A percentile compares a stretch with the other conserved stretches of the same genome.
phyloP scores from a whole-genome alignment of 2,113 vertebrate genomes.

The Tetrao urogallus region DNA sequence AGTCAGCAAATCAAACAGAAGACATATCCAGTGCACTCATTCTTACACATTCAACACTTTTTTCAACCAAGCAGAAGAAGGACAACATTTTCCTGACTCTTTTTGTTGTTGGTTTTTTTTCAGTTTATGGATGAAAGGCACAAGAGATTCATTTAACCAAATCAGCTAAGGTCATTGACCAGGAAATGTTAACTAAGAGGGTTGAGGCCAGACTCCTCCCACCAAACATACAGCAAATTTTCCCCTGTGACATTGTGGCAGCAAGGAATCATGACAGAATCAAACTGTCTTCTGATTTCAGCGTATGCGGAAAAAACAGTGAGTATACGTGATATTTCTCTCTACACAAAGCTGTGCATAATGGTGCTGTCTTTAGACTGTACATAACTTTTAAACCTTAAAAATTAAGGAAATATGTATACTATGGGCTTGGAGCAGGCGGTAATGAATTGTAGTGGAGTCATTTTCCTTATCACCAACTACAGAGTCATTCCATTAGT shows the following conservation, averaged over 20 bases:
- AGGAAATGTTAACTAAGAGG: background rate
- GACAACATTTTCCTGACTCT: background rate
- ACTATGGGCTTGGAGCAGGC: background rate
- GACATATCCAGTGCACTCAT: background rate
- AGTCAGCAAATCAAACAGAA: background rate
- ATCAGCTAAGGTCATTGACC: background rate
- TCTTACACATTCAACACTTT: background rate
- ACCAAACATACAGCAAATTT: background rate
- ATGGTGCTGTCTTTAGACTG: background rate
- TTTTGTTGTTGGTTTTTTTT: background rate
- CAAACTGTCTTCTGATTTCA: background rate
- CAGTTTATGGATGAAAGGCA: background rate
- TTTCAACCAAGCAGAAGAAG: background rate
- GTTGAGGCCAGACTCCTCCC: background rate
- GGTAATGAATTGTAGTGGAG: background rate
- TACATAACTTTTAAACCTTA: background rate
- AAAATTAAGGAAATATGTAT: background rate
- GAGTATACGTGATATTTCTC: background rate
- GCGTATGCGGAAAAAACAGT: background rate
- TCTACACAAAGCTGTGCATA: background rate
- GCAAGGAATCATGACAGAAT: background rate
- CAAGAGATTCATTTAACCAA: background rate
- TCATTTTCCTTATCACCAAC: constrained; percentile 42
- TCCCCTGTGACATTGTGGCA: background rate
- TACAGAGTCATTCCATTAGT: constrained; percentile 22